These are phyloP conservation scores for Polypedilum pembai DNA, from an alignment of 1,140 invertebrate species.

Conservation along the genomic window DNA sequence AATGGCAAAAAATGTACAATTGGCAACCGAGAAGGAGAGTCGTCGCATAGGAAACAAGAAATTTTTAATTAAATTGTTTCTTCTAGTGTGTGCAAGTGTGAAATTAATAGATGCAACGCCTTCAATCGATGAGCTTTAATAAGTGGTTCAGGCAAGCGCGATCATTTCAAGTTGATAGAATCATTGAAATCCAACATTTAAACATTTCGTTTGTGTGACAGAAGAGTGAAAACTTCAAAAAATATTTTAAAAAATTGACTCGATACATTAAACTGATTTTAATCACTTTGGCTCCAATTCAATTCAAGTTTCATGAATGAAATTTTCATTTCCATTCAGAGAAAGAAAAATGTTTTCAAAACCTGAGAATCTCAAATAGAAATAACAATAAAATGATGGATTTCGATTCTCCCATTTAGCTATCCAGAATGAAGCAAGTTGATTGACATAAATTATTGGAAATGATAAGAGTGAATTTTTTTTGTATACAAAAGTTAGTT, in stretches of 20 bases:
- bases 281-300: neutral
- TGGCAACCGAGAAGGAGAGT: neutral
- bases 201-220: too few species aligned
- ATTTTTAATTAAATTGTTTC: too few species aligned
- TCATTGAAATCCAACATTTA: too few species aligned
- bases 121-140: too few species aligned
- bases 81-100: too few species aligned
- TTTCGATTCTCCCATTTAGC: neutral
- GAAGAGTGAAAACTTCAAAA: too few species aligned
- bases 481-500: neutral
- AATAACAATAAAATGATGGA: neutral
- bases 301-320: too few species aligned
- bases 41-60: too few species aligned
- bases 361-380: neutral
- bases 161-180: too few species aligned
- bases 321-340: too few species aligned
- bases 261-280: slow-evolving; percentile 3
- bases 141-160: too few species aligned
- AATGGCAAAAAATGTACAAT: slow-evolving; percentile 26
- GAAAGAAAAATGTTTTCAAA: neutral
- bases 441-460: neutral
- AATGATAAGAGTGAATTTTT: neutral
- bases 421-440: neutral
- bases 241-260: neutral
- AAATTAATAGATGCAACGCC: too few species aligned